A percentile compares a stretch with the other conserved stretches of the same genome.
Conservation (phyloP, 2,797 vertebrate genomes). For the Pygocentrus nattereri region DNA sequence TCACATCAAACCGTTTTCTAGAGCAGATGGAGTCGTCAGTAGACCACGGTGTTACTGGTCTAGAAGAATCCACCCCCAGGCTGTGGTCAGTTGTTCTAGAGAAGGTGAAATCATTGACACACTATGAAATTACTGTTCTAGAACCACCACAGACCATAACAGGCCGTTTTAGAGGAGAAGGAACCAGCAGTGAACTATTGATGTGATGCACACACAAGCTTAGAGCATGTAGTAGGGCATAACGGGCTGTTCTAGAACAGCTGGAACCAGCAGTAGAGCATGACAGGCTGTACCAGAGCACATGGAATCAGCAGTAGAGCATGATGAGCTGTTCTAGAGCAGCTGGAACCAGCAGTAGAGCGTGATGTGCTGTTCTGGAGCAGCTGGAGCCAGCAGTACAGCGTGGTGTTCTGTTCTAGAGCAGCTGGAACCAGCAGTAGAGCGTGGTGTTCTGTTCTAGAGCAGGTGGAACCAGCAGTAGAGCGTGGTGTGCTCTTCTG, state of each 20-base stretch:
- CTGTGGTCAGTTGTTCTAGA: background rate
- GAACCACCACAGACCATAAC: too few species aligned
- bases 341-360: too few species aligned
- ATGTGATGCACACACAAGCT: too few species aligned
- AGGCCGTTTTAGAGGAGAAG: too few species aligned
- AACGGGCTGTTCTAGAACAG: background rate
- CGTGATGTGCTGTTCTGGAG: too few species aligned
- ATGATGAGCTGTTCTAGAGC: background rate
- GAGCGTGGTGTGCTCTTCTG: background rate
- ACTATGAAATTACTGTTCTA: too few species aligned
- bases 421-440: background rate
- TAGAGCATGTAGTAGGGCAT: background rate
- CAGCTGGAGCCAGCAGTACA: too few species aligned
- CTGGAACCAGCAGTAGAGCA: background rate
- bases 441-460: background rate
- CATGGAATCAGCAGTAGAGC: background rate
- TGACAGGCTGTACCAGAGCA: background rate
- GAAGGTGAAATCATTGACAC: too few species aligned
- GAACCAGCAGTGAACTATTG: too few species aligned
- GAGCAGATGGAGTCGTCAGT: background rate
- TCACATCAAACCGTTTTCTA: too few species aligned
- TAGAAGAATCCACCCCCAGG: too few species aligned
- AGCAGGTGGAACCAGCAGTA: background rate
- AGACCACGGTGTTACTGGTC: background rate
- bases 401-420: too few species aligned